These are phyloP conservation scores for Platanista minor DNA, from an alignment of 2,113 vertebrate species.

Conservation along the genomic window DNA sequence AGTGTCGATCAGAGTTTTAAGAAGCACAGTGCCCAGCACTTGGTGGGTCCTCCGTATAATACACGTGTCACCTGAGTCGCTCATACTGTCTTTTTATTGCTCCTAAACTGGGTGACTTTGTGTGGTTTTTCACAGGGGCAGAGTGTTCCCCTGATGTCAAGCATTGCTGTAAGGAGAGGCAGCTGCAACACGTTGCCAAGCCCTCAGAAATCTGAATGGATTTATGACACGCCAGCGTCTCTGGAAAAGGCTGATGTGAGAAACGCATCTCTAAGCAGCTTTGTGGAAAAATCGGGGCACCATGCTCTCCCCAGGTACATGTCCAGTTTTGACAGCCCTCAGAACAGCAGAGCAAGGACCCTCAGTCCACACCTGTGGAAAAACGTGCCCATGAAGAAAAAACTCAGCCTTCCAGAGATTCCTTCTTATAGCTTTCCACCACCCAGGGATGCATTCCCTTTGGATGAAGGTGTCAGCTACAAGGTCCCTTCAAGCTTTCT, in stretches of 20 bases:
- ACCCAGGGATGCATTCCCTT: constrained; percentile 7
- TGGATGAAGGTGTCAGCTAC: constrained; percentile 27
- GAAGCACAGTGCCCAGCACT: fast-evolving
- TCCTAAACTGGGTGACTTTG: constrained; percentile 44
- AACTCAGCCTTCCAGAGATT: constrained; percentile 49
- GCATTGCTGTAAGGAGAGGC: constrained; percentile 48
- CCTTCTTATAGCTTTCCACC: constrained; percentile 67
- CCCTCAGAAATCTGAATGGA: constrained; percentile 87
- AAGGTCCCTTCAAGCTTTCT: constrained; percentile 62
- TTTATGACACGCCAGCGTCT: constrained; percentile 86
- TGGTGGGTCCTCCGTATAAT: not conserved
- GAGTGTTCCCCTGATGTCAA: not conserved
- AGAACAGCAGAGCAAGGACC: not conserved
- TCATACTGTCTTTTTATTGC: not conserved
- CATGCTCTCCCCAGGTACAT: constrained; percentile 56
- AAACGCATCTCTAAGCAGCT: not conserved
- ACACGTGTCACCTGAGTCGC: fast-evolving
- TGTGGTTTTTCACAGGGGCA: constrained; percentile 67
- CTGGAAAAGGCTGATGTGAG: constrained; percentile 75
- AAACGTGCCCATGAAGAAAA: constrained; percentile 44
- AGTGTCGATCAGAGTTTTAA: fast-evolving
- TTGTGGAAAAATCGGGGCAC: constrained; percentile 32
- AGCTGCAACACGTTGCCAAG: constrained; percentile 82
- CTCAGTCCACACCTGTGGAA: constrained; percentile 3
- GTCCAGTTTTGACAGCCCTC: not conserved